These are phyloP conservation scores for Dynastes grantii DNA, from an alignment of 2,888 invertebrate genomes.

Conservation along the genomic window DNA sequence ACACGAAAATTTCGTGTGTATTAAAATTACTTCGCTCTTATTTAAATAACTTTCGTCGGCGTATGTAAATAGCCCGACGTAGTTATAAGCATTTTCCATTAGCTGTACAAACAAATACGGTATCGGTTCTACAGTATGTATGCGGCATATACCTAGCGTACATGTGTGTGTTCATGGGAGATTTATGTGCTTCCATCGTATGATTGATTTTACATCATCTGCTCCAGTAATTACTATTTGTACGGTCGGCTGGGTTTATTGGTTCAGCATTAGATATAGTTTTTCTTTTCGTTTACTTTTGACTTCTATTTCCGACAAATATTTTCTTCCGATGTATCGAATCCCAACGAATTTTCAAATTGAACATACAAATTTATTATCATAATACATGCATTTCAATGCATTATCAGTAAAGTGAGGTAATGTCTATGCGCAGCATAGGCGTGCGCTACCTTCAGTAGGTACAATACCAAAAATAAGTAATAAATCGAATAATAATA, in stretches of 20 bases:
- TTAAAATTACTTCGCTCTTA: conserved; percentile 44
- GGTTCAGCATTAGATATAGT: conserved; percentile 13
- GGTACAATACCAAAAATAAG: no score
- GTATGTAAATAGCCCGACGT: conserved; percentile 37
- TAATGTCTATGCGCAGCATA: no score
- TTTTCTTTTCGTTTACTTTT: not conserved
- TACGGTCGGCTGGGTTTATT: not conserved
- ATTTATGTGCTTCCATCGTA: conserved; percentile 8
- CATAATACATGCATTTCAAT: no score
- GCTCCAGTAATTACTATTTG: conserved; percentile 28
- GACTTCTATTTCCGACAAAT: not conserved
- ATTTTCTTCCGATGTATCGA: no score
- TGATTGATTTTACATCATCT: conserved; percentile 27
- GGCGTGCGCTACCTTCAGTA: no score
- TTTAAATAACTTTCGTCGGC: conserved; percentile 42
- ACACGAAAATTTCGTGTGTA: conserved; percentile 42
- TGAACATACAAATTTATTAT: no score
- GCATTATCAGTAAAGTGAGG: no score
- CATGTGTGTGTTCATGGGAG: not conserved
- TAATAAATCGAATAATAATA: no score
- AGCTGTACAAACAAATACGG: conserved; percentile 40
- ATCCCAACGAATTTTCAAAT: no score
- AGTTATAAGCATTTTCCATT: conserved; percentile 38
- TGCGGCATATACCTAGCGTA: not conserved
- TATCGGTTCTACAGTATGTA: conserved; percentile 36